Evolutionary conservation across 2,113 vertebrate genomes (phyloP).

Genomic region (Chauna torquata): DNA sequence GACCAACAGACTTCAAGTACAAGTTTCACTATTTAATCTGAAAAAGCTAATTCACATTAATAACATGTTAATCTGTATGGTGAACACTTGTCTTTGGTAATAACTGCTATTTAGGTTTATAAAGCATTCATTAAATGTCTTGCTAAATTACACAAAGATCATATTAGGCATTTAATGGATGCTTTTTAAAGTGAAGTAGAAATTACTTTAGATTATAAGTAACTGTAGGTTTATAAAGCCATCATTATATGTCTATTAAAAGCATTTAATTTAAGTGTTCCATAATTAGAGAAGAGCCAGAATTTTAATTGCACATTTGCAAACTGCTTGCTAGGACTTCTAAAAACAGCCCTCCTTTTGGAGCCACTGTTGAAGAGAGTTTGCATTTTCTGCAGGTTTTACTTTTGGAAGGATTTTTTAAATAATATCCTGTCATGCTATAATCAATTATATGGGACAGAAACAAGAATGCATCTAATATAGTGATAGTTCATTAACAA

Average conservation of each 20-base stretch:
- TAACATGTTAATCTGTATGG: conserved; percentile 44
- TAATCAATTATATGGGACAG: background rate
- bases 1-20: background rate
- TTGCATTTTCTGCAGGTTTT: background rate
- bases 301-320: conserved; percentile 79
- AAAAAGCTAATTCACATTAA: conserved; percentile 52
- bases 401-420: background rate
- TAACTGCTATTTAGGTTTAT: conserved; percentile 73
- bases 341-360: conserved; percentile 60
- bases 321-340: conserved; percentile 68
- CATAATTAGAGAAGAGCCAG: conserved; percentile 73
- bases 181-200: conserved; percentile 70
- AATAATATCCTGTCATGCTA: background rate
- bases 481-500: background rate
- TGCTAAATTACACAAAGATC: conserved; percentile 75
- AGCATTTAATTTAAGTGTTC: conserved; percentile 77
- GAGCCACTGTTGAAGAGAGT: background rate
- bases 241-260: conserved; percentile 80
- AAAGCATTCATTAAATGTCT: conserved; percentile 73
- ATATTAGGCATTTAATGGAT: conserved; percentile 74
- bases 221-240: conserved; percentile 74
- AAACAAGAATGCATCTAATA: background rate
- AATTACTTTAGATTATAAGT: conserved; percentile 76
- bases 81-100: conserved; percentile 72
- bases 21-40: conserved; percentile 51